Base-by-base conservation (phyloP, 1,140 invertebrate genomes). In the Drosophila tani region DNA sequence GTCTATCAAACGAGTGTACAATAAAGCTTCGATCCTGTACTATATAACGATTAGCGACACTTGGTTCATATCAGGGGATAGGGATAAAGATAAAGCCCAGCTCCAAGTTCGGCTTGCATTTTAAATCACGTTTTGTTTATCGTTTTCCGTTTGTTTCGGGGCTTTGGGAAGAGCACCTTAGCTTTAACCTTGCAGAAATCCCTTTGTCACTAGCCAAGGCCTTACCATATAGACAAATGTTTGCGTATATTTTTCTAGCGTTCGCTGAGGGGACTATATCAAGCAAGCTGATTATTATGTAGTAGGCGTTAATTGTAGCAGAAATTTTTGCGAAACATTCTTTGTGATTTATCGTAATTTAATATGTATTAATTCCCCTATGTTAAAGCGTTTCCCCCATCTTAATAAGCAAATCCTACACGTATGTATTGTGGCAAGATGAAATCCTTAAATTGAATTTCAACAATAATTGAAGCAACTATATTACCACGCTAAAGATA, bases 281-380 rank as follows among this genome's bases (percentile, higher is more conserved):
- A 46, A 69, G 27, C 58, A 50, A 69, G 67, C 73, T 66, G 75
- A 75, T 75, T 66, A 56, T n/a, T 55, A 56, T 40, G 21, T 38
- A 47, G 67, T 90, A 88, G 85, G 53, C 63, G 70, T 75, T 78
- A 87, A 78, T 68, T 85, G 74, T 87, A 88, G 84, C 77, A 71
- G 75, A 87, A 87, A 78, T 88, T 81, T 75, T 81, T 88, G 83
- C 81, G 79, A 80, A 87, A 84, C 65, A 74, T 73, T 84, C 82
- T 90, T 87, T 87, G 84, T 87, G 84, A 87, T 87, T 88, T 87
- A 87, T 90, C 71, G 74, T 84, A 84, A 81, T 87, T 84, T 81
- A 64, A 59, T 75, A 75, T 78, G 84, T 69, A 82, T 79, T 70
- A 65, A 70, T 65, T 70, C 66, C 50, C 69, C 47, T 85, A 82